Evolutionary conservation across 2,797 vertebrate species (phyloP), one percentile per base, ranked within the genome.

Genomic region (Oophaga sylvatica): DNA sequence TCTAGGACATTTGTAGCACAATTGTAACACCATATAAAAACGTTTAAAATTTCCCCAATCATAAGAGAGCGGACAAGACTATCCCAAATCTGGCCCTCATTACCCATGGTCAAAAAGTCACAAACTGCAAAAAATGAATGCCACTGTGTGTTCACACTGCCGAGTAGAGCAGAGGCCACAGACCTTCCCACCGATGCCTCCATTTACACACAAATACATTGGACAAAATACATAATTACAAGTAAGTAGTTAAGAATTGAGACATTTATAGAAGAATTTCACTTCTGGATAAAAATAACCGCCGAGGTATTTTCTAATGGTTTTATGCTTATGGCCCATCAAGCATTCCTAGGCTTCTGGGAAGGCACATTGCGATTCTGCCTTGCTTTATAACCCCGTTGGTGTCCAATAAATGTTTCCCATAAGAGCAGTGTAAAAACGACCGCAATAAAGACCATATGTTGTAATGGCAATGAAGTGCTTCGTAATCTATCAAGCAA

Each of bases 381-480:
- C 31, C 56, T 41, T 60, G 53, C 60, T 73, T 60, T 73, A 83
- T 73, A 60, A 59, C 81, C 53, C 31, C 29, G 0, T 56, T 45
- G 68, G 67, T 48, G 67, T 76, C 68, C 53, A 76, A 73, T 84
- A 76, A 84, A 75, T 62, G 82, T 62, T 84, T 84, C 67, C 70
- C 57, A 29, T 84, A 63, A 76, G 29, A 76, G 70, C 82, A 60
- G 70, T 60, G 70, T 76, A 73, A 41, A 76, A 62, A 83, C 53
- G 26, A 75, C 35, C 31, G 57, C 70, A 84, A 63, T 84, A 84
- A 84, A 76, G 70, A 75, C 82, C 70, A 62, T 71, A 83, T 84
- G 29, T 60, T 60, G 82, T 73, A 84, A 60, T 62, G 75, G 75
- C 75, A 56, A 35, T 60, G 71, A 84, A 76, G 45, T 29, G 71